Conservation (phyloP, 1,140 invertebrate species). For the Neodiprion fabricii region DNA sequence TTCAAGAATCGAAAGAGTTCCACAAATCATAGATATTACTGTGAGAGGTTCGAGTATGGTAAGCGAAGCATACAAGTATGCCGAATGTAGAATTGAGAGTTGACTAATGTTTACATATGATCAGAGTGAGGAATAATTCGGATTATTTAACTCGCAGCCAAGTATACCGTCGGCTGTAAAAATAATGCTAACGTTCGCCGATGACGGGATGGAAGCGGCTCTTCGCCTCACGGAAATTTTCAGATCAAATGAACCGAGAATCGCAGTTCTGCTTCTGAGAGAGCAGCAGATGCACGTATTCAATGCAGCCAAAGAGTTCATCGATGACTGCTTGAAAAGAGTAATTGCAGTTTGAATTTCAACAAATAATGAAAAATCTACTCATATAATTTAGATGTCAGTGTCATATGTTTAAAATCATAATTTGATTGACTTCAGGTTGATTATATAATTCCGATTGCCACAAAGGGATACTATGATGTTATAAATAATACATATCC, state of each 20-base stretch:
- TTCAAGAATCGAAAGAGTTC: too few relatives aligned
- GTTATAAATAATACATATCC: constrained; percentile 29
- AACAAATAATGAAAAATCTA: constrained; percentile 4
- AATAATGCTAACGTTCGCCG: constrained; percentile 47
- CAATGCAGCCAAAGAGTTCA: constrained; percentile 44
- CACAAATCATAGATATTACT: too few relatives aligned
- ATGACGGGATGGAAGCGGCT: constrained; percentile 37
- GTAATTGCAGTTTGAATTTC: constrained; percentile 24
- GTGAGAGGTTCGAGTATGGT: too few relatives aligned
- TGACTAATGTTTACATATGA: too few relatives aligned
- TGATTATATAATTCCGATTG: constrained; percentile 49
- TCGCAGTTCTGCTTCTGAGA: constrained; percentile 48
- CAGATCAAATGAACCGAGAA: constrained; percentile 42
- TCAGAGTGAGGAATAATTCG: too few relatives aligned
- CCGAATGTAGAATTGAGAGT: too few relatives aligned
- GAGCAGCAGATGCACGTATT: constrained; percentile 48
- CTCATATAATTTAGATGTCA: constrained; percentile 7
- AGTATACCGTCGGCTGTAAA: too few relatives aligned
- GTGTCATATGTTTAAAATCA: not conserved
- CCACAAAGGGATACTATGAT: constrained; percentile 42
- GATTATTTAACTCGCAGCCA: too few relatives aligned
- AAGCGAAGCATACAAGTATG: too few relatives aligned
- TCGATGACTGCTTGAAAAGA: constrained; percentile 51
- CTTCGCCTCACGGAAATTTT: constrained; percentile 42
- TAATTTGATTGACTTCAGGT: constrained; percentile 32